Evolutionary conservation across 2,113 vertebrate genomes (phyloP), one percentile per base, ranked within the genome.

Genomic region (Petromus typicus): DNA sequence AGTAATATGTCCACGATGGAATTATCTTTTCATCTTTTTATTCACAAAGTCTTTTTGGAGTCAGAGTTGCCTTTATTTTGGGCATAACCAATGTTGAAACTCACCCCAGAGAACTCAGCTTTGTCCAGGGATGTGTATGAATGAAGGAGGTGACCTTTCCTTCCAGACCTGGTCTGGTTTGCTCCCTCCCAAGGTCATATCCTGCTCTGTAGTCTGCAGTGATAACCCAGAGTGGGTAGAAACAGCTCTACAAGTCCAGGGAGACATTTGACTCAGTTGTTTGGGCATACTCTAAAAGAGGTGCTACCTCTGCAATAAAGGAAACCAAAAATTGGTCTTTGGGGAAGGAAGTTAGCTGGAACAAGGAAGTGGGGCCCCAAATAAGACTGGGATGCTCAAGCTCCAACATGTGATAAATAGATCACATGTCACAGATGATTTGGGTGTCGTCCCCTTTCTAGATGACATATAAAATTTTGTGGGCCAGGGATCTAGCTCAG

Each of bases 31-130:
- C 25, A 17, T 71, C 23, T 6, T 81, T 54, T 56, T 43, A 20
- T 78, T 64, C 83, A 66, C 27, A 51, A 56, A 48, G 80, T 67
- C 69, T 79, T 56, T 91, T 59, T 56, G 32, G 93, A 91, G 23
- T 91, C 40, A 88, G 18, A 80, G 73, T 81, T 56, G 6, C 54
- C 56, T 83, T 97, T 76, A 43, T 66, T 91, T 93, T 94, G 81
- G 48, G 51, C 48, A 40, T 30, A 83, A 6, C 2, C 3, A n/a
- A 76, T 66, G 71, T 30, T 20, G 51, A 75, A 81, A 71, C 37
- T 45, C n/a, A 75, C 12, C 30, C 56, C 40, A 78, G 40, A 34
- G 14, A 76, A 14, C 23, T 56, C 13, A 30, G 20, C 11, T 84
- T 90, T 61, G 80, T 40, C 87, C 56, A n/a, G 45, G 57, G 9